Evolutionary conservation across 1,140 invertebrate genomes (phyloP), one percentile per base, ranked within the genome.

Genomic region (Patella vulgata): DNA sequence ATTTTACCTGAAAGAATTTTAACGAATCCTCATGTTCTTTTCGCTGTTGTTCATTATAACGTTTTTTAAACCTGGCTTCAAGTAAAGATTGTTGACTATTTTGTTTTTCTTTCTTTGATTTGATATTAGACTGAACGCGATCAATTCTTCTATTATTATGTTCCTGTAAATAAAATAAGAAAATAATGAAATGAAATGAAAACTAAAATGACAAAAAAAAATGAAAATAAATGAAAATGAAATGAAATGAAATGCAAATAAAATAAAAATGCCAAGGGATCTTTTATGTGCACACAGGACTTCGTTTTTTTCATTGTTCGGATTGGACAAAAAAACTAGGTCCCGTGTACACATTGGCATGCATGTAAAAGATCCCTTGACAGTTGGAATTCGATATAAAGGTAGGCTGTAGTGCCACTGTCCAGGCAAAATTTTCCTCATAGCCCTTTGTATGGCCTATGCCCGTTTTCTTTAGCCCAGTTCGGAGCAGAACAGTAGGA

Each of bases 21-120:
- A 82, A 66, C 30, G 71, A 69, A 58, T 82, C 80, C 59, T 82
- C 78, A 60, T 81, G 79, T 64, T 81, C 77, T 44, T 68, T 61
- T 50, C 70, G 47, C 54, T 70, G 58, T 23, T 73, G 64, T 43
- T 80, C 78, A 25, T 44, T 66, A 33, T 65, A 63, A 23, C 74
- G 52, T 54, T 63, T 71, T 36, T 68, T 69, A 59, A 74, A 75
- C 28, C 73, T 62, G 17, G 69, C 62, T 47, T 67, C 67, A 53
- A 71, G 74, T 11, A 74, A 57, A 21, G 44, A 51, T 55, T 82
- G 74, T 57, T 80, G 73, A 23, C 63, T 60, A 23, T 66, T 68
- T 33, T 71, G 63, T 60, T 73, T 74, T 21, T 79, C 72, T 54
- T 74, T 79, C 46, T 73, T 74, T 9, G 59, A 40, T 36, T 48